Conservation (phyloP, 2,888 invertebrate genomes). For the Amphipoea oculea region DNA sequence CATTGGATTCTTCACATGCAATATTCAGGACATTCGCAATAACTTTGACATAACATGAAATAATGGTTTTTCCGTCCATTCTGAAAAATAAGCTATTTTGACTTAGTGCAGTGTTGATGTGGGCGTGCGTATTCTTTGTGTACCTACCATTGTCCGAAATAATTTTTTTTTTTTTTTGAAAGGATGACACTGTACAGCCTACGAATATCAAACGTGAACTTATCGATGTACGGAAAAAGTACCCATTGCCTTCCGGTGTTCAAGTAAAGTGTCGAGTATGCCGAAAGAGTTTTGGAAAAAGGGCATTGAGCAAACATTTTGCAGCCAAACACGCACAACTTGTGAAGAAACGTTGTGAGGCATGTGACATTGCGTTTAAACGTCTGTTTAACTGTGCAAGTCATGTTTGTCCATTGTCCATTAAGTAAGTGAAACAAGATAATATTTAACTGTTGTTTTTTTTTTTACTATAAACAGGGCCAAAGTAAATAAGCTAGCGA, state of each 20-base stretch:
- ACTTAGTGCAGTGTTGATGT: too few relatives aligned
- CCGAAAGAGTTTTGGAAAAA: accelerated
- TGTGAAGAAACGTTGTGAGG: not conserved
- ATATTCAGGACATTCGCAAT: too few relatives aligned
- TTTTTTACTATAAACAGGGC: not conserved
- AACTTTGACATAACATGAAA: too few relatives aligned
- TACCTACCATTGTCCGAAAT: too few relatives aligned
- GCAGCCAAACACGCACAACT: not conserved
- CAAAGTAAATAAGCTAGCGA: not conserved
- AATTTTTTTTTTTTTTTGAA: not conserved
- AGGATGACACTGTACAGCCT: conserved; percentile 58
- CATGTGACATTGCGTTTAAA: not conserved
- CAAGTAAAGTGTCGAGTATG: conserved; percentile 6
- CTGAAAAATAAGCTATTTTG: too few relatives aligned
- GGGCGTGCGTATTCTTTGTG: too few relatives aligned
- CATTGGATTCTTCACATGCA: too few relatives aligned
- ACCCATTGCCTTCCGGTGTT: conserved; percentile 32
- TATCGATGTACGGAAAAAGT: conserved; percentile 67
- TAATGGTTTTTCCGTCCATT: too few relatives aligned
- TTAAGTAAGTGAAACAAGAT: conserved; percentile 8
- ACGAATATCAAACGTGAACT: conserved; percentile 6
- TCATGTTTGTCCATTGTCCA: not conserved
- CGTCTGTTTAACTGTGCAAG: not conserved
- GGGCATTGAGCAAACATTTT: conserved; percentile 1
- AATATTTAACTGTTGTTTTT: not conserved